A percentile compares a stretch with the other conserved stretches of the same genome.
phyloP scores from a whole-genome alignment of 2,888 invertebrate genomes.

The Diarsia rubi region DNA sequence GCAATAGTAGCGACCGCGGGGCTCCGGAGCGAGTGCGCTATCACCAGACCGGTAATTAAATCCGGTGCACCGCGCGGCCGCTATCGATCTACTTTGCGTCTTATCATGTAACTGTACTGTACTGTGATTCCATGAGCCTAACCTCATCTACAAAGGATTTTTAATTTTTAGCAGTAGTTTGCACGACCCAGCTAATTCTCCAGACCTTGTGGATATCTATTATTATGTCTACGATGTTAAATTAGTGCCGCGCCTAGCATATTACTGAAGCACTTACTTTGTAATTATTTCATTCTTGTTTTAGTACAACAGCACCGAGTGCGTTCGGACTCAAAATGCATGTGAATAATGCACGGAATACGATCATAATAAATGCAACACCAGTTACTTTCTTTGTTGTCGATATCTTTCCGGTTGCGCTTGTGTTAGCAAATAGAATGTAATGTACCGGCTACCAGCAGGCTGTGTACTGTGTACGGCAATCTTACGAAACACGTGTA shows the following conservation, averaged over 20 bases:
- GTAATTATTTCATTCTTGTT: slow-evolving; percentile 37
- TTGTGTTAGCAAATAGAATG: slow-evolving; percentile 43
- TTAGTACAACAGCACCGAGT: slow-evolving; percentile 14
- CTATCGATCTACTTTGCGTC: slow-evolving; percentile 33
- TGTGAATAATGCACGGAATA: slow-evolving; percentile 12
- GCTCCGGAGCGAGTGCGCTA: slow-evolving; percentile 22
- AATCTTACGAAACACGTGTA: slow-evolving; percentile 20
- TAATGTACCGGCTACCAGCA: not conserved
- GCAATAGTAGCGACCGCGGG: slow-evolving; percentile 38
- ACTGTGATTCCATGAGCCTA: not conserved
- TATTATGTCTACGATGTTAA: slow-evolving; percentile 4
- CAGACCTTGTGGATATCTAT: slow-evolving; percentile 11
- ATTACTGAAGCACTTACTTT: slow-evolving; percentile 34
- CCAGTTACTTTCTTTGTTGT: slow-evolving; percentile 23
- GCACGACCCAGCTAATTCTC: slow-evolving; percentile 18
- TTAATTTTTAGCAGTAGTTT: slow-evolving; percentile 8
- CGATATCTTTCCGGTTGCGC: slow-evolving; percentile 33
- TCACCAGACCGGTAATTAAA: slow-evolving; percentile 35
- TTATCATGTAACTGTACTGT: slow-evolving; percentile 1
- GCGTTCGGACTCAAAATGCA: not conserved
- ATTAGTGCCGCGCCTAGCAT: slow-evolving; percentile 21
- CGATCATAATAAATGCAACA: slow-evolving; percentile 15
- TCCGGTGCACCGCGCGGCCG: slow-evolving; percentile 41
- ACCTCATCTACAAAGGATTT: not conserved
- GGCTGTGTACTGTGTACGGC: not conserved